Evolutionary conservation across 2,888 invertebrate genomes (phyloP).

Genomic region (Chrysina gloriosa): DNA sequence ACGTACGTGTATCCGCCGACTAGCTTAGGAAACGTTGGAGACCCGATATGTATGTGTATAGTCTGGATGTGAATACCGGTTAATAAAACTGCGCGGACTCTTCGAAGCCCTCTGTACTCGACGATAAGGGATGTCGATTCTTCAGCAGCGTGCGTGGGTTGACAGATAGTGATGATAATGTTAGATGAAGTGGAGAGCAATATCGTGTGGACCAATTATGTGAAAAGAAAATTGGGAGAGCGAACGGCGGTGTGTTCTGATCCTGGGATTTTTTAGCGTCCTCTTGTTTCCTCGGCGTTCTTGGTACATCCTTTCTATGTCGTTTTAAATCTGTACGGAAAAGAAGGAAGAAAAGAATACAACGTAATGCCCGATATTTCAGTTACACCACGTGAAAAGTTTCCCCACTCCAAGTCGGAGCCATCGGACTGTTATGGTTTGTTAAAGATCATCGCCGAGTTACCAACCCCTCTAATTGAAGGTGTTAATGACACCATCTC

Average conservation of each 20-base stretch:
- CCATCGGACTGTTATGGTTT: too few species aligned
- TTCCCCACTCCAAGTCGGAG: too few species aligned
- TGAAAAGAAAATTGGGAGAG: slow-evolving; percentile 2
- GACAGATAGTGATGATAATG: slow-evolving; percentile 29
- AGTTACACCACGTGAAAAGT: too few species aligned
- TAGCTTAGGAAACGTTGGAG: neutral
- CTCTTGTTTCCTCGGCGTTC: neutral
- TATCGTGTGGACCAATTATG: slow-evolving; percentile 11
- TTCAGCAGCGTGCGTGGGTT: slow-evolving; percentile 16
- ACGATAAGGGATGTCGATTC: neutral
- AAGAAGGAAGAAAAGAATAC: too few species aligned
- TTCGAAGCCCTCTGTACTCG: neutral
- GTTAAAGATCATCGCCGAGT: too few species aligned
- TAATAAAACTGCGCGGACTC: neutral
- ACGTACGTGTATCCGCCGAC: neutral
- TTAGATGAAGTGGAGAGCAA: neutral
- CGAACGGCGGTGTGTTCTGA: too few species aligned
- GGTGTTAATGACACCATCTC: too few species aligned
- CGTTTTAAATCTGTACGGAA: too few species aligned
- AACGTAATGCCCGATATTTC: too few species aligned
- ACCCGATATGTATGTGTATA: neutral
- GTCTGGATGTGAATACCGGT: neutral
- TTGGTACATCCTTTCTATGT: neutral
- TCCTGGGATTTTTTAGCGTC: neutral
- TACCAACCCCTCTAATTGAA: too few species aligned